These are phyloP conservation scores for Cosmopolites sordidus DNA, from an alignment of 2,888 invertebrate genomes.

Conservation along the genomic window DNA sequence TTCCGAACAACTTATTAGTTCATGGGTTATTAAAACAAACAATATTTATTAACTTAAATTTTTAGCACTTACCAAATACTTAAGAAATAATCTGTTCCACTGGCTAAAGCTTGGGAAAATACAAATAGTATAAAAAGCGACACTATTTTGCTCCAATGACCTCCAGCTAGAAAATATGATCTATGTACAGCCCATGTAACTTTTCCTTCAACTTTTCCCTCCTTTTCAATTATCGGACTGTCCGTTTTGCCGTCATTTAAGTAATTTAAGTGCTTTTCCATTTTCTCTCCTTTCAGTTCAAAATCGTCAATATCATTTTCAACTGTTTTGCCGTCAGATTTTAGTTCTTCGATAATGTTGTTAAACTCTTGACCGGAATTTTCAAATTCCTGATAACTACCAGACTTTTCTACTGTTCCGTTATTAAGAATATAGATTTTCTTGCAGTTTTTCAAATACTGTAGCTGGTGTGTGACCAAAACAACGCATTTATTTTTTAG, in stretches of 20 bases:
- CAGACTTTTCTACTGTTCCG: conserved; percentile 55
- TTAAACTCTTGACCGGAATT: conserved; percentile 71
- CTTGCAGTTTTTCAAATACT: conserved; percentile 56
- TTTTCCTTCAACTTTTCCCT: conserved; percentile 59
- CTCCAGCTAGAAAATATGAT: conserved; percentile 68
- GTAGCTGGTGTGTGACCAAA: conserved; percentile 69
- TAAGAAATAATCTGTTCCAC: conserved; percentile 74
- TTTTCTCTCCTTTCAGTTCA: conserved; percentile 29
- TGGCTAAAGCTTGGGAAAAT: conserved; percentile 66
- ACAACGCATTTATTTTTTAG: conserved; percentile 64
- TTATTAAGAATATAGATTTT: conserved; percentile 56
- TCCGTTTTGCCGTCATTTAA: too few species aligned
- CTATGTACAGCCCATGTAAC: conserved; percentile 53
- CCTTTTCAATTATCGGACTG: conserved; percentile 40
- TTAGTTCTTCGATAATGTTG: conserved; percentile 41
- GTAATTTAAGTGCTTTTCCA: conserved; percentile 11
- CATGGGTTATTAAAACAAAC: too few species aligned
- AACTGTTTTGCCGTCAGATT: conserved; percentile 29
- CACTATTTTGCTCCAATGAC: conserved; percentile 53
- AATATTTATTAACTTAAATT: too few species aligned
- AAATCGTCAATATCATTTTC: conserved; percentile 10
- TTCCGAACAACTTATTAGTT: too few species aligned
- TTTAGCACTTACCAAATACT: conserved; percentile 63
- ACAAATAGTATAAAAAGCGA: conserved; percentile 52
- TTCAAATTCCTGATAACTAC: conserved; percentile 65